Evolutionary conservation across 2,888 invertebrate genomes (phyloP), one percentile per base, ranked within the genome.

Genomic region (Chymomyza fuscimana): DNA sequence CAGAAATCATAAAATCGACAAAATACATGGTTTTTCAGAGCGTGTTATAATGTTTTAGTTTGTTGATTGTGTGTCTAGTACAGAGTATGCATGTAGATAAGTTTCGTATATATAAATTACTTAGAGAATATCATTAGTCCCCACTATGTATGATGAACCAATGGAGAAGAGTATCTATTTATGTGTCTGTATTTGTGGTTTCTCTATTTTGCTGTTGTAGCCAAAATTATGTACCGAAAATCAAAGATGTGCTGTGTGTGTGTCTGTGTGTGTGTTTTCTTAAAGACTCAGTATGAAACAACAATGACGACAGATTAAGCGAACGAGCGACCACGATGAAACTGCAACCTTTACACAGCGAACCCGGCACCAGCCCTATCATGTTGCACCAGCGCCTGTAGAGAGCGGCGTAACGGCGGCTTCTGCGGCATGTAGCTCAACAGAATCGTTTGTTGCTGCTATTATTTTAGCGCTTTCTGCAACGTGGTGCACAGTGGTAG

Each of bases 1-100:
- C 69, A 79, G 74, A 83, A 88, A 83, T 88, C 85, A 83, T 87
- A 84, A 84, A 81, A 68, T 84, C 74, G 84, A 86, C 61, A 74
- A 71, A 81, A 64, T 86, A 84, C 74, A 77, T 79, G 68, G 7
- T 54, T 54, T 15, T 19, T 22, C 4, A 7, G 54, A 22, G 54
- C 54, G 74, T 82, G 79, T 63, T 83, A 72, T 61, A 68, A 19
- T 86, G 70, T 81, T 63, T 78, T 58, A 72, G 63, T 54, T 67
- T 60, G 70, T 59, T 59, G 1, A 4, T 10, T 1, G 40, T 46
- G 40, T 10, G 9, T 46, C 40, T 46, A 46, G 12, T 46, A 12
- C 40, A 46, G 40, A 46, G 12, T 46, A 46, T 46, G 40, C 32
- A 32, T 32, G 32, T 78, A 67, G 80, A 77, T 69, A 81, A 84